Percentiles rank a stretch among this genome's conserved stretches.
Conservation (phyloP, 2,797 vertebrate species). For the Erethizon dorsatum region DNA sequence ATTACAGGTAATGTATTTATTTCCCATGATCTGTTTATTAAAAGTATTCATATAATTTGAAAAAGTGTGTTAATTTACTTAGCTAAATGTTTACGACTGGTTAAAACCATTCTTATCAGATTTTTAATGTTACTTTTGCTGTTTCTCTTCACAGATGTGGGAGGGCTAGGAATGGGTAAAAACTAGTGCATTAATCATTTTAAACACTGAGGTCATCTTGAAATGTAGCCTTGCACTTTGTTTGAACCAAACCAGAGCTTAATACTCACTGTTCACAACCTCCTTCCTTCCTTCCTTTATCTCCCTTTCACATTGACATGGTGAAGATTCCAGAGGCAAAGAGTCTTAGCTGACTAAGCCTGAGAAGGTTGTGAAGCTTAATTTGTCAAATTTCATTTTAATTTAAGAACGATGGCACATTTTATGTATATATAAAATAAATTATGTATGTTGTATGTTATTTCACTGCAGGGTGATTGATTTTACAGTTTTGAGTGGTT, state of each 20-base stretch:
- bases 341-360: slow-evolving; percentile 20
- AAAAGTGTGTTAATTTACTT: slow-evolving; percentile 60
- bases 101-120: slow-evolving; percentile 62
- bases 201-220: slow-evolving; percentile 70
- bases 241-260: slow-evolving; percentile 77
- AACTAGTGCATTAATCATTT: slow-evolving; percentile 70
- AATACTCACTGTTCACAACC: slow-evolving; percentile 19
- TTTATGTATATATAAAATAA: slow-evolving; percentile 18
- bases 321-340: neutral
- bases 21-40: slow-evolving; percentile 47
- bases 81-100: slow-evolving; percentile 20
- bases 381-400: slow-evolving; percentile 48
- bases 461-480: slow-evolving; percentile 37
- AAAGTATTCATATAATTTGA: slow-evolving; percentile 57
- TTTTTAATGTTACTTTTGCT: slow-evolving; percentile 69
- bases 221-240: slow-evolving; percentile 65
- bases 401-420: slow-evolving; percentile 18
- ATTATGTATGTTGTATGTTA: neutral
- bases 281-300: slow-evolving; percentile 51
- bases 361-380: neutral
- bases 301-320: neutral
- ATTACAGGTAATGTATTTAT: slow-evolving; percentile 89
- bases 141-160: slow-evolving; percentile 66
- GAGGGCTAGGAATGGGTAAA: slow-evolving; percentile 57
- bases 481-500: slow-evolving; percentile 9